phyloP scores from a whole-genome alignment of 2,888 invertebrate genomes.

The Mellilla xanthometata region DNA sequence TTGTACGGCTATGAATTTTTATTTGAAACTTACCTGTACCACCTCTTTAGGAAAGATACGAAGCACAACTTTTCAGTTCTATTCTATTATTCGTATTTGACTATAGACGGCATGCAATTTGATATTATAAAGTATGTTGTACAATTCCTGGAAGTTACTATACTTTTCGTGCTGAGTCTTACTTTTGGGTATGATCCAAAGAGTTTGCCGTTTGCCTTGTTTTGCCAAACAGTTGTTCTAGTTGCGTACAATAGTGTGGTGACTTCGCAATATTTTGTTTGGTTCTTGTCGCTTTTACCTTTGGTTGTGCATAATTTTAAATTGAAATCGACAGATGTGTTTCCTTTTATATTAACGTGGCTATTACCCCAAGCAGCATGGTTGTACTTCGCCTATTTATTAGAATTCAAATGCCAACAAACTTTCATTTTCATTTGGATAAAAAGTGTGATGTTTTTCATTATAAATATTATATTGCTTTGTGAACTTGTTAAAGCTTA shows the following conservation, averaged over 20 bases:
- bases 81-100: conserved; percentile 95
- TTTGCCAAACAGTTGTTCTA: conserved; percentile 92
- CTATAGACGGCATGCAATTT: conserved; percentile 79
- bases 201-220: conserved; percentile 92
- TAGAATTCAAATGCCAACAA: conserved; percentile 94
- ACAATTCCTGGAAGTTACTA: conserved; percentile 69
- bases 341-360: conserved; percentile 84
- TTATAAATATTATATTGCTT: conserved; percentile 89
- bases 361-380: conserved; percentile 90
- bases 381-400: conserved; percentile 94
- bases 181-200: conserved; percentile 85
- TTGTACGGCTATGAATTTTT: conserved; percentile 94
- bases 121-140: conserved; percentile 86
- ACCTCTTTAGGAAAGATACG: conserved; percentile 92
- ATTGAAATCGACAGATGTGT: conserved; percentile 71
- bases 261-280: conserved; percentile 98
- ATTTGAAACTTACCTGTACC: conserved; percentile 96
- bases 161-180: conserved; percentile 85
- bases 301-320: conserved; percentile 88
- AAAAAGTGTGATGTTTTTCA: conserved; percentile 92
- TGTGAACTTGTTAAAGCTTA: conserved; percentile 78
- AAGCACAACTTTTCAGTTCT: conserved; percentile 98
- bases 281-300: conserved; percentile 96
- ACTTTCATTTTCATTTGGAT: conserved; percentile 93
- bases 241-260: conserved; percentile 97